A percentile compares a stretch with the other conserved stretches of the same genome.
These are phyloP conservation scores for Lethrus apterus DNA, from an alignment of 1,140 invertebrate genomes.

Conservation along the genomic window DNA sequence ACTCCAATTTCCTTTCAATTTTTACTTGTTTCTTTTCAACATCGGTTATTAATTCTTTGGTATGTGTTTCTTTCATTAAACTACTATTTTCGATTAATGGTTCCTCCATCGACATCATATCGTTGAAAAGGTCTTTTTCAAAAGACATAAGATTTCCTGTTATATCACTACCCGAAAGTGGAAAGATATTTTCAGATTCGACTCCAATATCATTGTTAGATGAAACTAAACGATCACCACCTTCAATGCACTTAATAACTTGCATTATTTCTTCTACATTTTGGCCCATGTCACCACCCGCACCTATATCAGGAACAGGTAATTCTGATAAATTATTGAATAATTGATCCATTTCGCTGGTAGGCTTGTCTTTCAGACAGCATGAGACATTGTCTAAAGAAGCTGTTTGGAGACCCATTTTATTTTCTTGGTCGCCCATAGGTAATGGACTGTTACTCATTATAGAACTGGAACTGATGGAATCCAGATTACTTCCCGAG, in stretches of 20 bases:
- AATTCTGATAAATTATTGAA: slow-evolving; percentile 39
- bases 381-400: slow-evolving; percentile 28
- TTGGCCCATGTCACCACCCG: slow-evolving; percentile 46
- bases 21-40: slow-evolving; percentile 49
- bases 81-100: slow-evolving; percentile 37
- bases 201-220: slow-evolving; percentile 39
- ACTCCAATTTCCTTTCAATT: slow-evolving; percentile 59
- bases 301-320: slow-evolving; percentile 33
- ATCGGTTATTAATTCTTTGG: slow-evolving; percentile 42
- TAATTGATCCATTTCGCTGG: slow-evolving; percentile 48
- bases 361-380: slow-evolving; percentile 27
- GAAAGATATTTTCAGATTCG: slow-evolving; percentile 52
- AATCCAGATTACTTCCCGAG: slow-evolving; percentile 23
- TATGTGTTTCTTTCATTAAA: slow-evolving; percentile 33
- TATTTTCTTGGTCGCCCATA: slow-evolving; percentile 58
- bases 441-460: slow-evolving; percentile 45
- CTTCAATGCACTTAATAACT: slow-evolving; percentile 58
- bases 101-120: slow-evolving; percentile 50
- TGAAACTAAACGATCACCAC: slow-evolving; percentile 39
- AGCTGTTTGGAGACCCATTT: slow-evolving; percentile 53
- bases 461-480: slow-evolving; percentile 22
- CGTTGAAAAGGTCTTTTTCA: slow-evolving; percentile 49
- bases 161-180: slow-evolving; percentile 39
- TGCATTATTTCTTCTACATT: slow-evolving; percentile 56
- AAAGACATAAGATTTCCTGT: slow-evolving; percentile 44